Percentiles rank a stretch among this genome's conserved stretches.
phyloP scores from a whole-genome alignment of 2,888 invertebrate genomes.

The Protophormia terraenovae region DNA sequence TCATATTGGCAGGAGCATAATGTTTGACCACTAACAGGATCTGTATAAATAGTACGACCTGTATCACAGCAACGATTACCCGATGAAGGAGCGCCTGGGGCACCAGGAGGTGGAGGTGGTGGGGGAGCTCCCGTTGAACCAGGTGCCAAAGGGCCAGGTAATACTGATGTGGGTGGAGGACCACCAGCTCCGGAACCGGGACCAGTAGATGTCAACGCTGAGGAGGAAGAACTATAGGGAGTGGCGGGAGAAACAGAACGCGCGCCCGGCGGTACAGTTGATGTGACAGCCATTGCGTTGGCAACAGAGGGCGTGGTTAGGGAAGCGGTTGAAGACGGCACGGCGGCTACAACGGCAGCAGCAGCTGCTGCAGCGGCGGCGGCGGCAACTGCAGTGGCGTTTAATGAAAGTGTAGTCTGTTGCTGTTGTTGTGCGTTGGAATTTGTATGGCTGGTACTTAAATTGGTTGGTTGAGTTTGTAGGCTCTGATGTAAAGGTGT shows the following conservation, averaged over 20 bases:
- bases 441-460: constrained; percentile 65
- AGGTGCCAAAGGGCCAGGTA: constrained; percentile 70
- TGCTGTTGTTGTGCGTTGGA: constrained; percentile 33
- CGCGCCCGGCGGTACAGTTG: constrained; percentile 82
- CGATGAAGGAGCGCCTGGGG: constrained; percentile 58
- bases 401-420: constrained; percentile 70
- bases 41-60: constrained; percentile 94
- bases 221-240: constrained; percentile 81
- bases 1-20: constrained; percentile 96
- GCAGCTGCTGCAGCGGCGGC: constrained; percentile 73
- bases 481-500: constrained; percentile 80
- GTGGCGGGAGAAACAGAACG: constrained; percentile 83
- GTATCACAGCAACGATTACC: constrained; percentile 91
- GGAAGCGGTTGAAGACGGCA: constrained; percentile 69
- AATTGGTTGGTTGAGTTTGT: constrained; percentile 72
- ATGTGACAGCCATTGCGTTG: constrained; percentile 83
- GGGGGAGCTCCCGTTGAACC: constrained; percentile 76
- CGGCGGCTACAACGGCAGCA: constrained; percentile 75
- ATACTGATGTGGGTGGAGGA: constrained; percentile 69
- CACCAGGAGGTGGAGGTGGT: constrained; percentile 82
- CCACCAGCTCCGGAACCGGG: constrained; percentile 70
- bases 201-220: constrained; percentile 62
- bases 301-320: constrained; percentile 67
- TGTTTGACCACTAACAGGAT: constrained; percentile 93
- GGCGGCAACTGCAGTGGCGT: constrained; percentile 72